A percentile compares a stretch with the other conserved stretches of the same genome.
phyloP scores from a whole-genome alignment of 2,888 invertebrate genomes.

The Ophraella communa region DNA sequence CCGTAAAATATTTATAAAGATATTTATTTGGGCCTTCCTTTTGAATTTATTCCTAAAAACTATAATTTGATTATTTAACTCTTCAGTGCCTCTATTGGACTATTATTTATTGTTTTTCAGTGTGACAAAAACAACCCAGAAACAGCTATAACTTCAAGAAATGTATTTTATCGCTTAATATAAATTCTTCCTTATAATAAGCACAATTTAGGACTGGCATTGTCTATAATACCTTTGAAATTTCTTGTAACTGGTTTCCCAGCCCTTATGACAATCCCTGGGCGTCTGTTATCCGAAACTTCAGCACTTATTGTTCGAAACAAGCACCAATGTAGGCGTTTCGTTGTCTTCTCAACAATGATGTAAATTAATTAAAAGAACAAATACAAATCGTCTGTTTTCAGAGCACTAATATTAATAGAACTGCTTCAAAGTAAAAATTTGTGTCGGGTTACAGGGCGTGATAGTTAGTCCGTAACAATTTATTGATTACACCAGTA shows the following conservation, averaged over 20 bases:
- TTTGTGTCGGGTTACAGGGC: slow-evolving; percentile 19
- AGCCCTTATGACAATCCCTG: slow-evolving; percentile 12
- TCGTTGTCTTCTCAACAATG: slow-evolving; percentile 4
- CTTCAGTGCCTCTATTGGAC: background rate
- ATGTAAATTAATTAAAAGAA: slow-evolving; percentile 10
- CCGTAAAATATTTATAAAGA: too few species aligned
- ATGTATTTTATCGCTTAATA: background rate
- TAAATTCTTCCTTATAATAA: slow-evolving; percentile 1
- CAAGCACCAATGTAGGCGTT: slow-evolving; percentile 1
- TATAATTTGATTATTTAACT: background rate
- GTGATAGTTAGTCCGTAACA: slow-evolving; percentile 7
- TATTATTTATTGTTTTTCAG: background rate
- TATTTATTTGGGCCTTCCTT: background rate
- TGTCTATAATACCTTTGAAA: slow-evolving; percentile 3
- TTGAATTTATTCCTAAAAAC: background rate
- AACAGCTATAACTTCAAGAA: background rate
- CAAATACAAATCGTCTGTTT: background rate
- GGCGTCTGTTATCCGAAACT: slow-evolving; percentile 9
- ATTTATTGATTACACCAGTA: background rate
- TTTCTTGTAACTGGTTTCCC: slow-evolving; percentile 14
- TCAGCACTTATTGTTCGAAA: slow-evolving; percentile 12
- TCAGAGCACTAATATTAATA: slow-evolving; percentile 3
- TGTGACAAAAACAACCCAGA: background rate
- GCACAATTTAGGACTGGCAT: background rate
- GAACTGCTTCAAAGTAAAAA: slow-evolving; percentile 9